Evolutionary conservation across 2,113 vertebrate species (phyloP), one percentile per base, ranked within the genome.

Genomic region (Machaerirhynchus nigripectus): DNA sequence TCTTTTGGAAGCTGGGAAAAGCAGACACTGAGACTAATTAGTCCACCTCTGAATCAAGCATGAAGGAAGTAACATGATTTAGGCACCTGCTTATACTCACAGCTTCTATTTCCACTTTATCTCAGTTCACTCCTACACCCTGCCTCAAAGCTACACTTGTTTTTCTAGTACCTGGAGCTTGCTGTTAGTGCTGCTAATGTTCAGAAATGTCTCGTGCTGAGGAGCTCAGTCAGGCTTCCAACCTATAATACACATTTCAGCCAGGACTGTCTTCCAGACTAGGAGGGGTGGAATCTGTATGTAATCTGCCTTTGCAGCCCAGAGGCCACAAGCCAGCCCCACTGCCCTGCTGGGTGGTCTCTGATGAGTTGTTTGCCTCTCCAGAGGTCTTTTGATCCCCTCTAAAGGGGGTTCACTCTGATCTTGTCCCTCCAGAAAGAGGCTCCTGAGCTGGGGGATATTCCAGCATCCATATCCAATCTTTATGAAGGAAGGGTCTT

Each of bases 201-300:
- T 30, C 52, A 46, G 65, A 50, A 55, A 9, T 42, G 10, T 35
- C 61, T 57, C 42, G 12, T 5, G 15, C 68, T 24, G 28, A 67
- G 79, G 75, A 83, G 42, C 40, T 70, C 5, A 4, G 24, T 8
- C 5, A 40, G 7, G 15, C 24, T 69, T 60, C 61, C 59, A 96
- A 8, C 10, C 56, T 14, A 7, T 3, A 4, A 33, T 0, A 18
- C 8, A 8, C 3, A 1, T 26, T 26, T 24, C 50, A 31, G 19
- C 19, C 13, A 73, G 67, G 16, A 24, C 7, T 4, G 3, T 23
- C 22, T 27, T 26, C 84, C 4, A 15, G n/a, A 6, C n/a, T 5
- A 23, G 55, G 50, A 70, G 47, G 23, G 31, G 6, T 6, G 3
- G 26, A 28, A 39, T 47, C 46, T 70, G 1, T 22, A 2, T 7